A percentile compares a stretch with the other conserved stretches of the same genome.
Evolutionary conservation across 2,797 vertebrate species (phyloP).

Genomic region (Hyperoplus immaculatus): DNA sequence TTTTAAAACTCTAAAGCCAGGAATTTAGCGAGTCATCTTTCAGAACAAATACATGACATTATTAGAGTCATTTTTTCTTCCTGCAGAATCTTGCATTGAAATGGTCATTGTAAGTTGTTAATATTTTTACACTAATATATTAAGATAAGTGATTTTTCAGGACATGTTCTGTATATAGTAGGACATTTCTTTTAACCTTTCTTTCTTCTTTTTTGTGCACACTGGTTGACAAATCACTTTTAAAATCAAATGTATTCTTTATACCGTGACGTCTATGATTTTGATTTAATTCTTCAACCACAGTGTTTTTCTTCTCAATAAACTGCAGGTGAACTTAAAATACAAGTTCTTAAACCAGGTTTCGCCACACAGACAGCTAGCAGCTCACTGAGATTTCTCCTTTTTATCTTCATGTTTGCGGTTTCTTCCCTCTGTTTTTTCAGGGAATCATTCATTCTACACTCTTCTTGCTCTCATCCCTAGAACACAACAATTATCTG

Average conservation of each 20-base stretch:
- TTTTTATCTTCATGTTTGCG: conserved; percentile 47
- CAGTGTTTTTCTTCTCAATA: not conserved
- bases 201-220: not conserved
- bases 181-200: too few relatives aligned
- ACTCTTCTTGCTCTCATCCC: conserved; percentile 54
- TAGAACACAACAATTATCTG: conserved; percentile 65
- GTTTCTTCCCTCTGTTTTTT: conserved; percentile 59
- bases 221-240: not conserved
- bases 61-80: not conserved
- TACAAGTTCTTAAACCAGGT: conserved; percentile 26
- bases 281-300: conserved; percentile 1
- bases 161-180: not conserved
- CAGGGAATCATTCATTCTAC: conserved; percentile 49
- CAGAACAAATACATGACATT: conserved; percentile 1
- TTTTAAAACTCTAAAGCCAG: conserved; percentile 13
- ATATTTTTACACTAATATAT: conserved; percentile 19
- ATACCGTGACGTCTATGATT: not conserved
- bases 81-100: conserved; percentile 5
- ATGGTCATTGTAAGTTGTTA: not conserved
- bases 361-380: conserved; percentile 33
- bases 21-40: not conserved
- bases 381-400: conserved; percentile 42
- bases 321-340: not conserved
- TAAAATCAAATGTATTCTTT: not conserved
- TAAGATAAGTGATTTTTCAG: not conserved